Percentiles rank a stretch among this genome's conserved stretches.
Evolutionary conservation across 2,797 vertebrate genomes (phyloP).

Genomic region (Pantherophis alleghaniensis): DNA sequence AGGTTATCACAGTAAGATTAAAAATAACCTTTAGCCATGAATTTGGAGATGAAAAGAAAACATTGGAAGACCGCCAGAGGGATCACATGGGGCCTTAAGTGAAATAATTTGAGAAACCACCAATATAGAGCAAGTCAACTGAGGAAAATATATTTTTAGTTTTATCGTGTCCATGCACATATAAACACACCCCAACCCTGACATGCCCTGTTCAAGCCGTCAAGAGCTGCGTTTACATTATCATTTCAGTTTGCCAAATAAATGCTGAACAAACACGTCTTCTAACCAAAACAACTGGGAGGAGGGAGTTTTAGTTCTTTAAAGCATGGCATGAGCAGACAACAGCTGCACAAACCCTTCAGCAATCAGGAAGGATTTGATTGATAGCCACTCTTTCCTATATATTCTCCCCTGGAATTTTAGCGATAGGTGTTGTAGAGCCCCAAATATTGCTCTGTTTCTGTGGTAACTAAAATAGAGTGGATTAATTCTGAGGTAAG

Average conservation of each 20-base stretch:
- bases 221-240: conserved; percentile 14
- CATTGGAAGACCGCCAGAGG: conserved; percentile 19
- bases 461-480: conserved; percentile 79
- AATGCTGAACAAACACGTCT: conserved; percentile 22
- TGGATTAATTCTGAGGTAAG: conserved; percentile 75
- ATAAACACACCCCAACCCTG: neutral
- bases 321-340: conserved; percentile 49
- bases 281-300: conserved; percentile 44
- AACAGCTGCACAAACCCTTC: conserved; percentile 69
- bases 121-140: conserved; percentile 36
- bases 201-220: conserved; percentile 24
- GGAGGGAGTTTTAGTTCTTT: conserved; percentile 50
- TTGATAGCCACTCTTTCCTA: conserved; percentile 81
- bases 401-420: conserved; percentile 86
- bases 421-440: conserved; percentile 87
- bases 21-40: conserved; percentile 54
- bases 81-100: conserved; percentile 26
- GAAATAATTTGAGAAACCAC: conserved; percentile 28
- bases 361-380: conserved; percentile 69
- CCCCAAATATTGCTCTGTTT: conserved; percentile 86
- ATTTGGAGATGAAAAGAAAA: conserved; percentile 31
- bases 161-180: neutral
- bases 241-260: neutral
- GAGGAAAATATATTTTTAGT: conserved; percentile 10
- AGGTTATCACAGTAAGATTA: conserved; percentile 54